phyloP scores from a whole-genome alignment of 2,888 invertebrate genomes.

The Chrysodeixis includens region DNA sequence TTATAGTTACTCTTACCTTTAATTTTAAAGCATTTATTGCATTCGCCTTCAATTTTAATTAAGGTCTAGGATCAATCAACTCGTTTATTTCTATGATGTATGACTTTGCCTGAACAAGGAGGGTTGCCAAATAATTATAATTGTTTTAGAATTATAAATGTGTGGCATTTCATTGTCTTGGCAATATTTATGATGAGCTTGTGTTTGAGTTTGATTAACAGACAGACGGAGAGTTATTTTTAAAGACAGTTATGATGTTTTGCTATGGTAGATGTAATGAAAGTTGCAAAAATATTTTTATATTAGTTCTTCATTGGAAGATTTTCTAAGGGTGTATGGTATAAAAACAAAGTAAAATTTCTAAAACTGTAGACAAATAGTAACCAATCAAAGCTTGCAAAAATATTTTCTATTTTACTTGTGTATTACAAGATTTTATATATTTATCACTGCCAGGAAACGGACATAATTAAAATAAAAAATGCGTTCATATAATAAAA shows the following conservation, averaged over 20 bases:
- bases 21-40: background rate
- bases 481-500: background rate
- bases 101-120: conserved; percentile 16
- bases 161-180: conserved; percentile 45
- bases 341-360: no score
- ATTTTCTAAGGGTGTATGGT: no score
- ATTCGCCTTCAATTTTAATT: no score
- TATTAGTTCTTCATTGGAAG: no score
- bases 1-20: no score
- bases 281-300: no score
- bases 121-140: conserved; percentile 51
- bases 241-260: background rate
- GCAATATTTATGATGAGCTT: conserved; percentile 38
- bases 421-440: background rate
- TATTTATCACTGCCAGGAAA: no score
- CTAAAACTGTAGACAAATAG: no score
- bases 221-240: conserved; percentile 14
- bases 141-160: conserved; percentile 33
- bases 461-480: background rate
- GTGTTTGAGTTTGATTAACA: conserved; percentile 16
- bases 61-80: no score
- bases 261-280: background rate
- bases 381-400: no score
- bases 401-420: no score
- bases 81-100: conserved; percentile 11